Evolutionary conservation across 64 coral and sea anemone species (phyloP), one percentile per base, ranked within the genome.

Genomic region (Trachythela sp.): DNA sequence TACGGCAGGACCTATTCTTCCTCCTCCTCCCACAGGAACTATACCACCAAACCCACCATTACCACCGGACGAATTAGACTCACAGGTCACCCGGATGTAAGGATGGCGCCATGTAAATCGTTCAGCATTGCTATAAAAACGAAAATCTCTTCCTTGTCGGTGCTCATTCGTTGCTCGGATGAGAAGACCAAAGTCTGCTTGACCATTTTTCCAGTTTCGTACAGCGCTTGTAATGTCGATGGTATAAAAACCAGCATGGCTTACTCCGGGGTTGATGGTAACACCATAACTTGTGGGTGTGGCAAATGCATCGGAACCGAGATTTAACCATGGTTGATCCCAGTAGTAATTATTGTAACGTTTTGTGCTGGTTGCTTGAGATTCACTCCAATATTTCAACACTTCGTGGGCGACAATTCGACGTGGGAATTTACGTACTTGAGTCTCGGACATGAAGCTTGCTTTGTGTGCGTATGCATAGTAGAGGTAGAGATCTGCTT

Each of bases 401-500:
- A 88, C 87, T 20, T 20, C 17, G 59, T 88, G 64, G 5, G 36
- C 58, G 27, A 70, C 26, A 2, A 88, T 43, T 11, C 31, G 67
- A 11, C 87, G 87, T 2, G 87, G 29, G 14, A 88, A 18, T 22
- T 5, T 43, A 18, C 33, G 85, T 3, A 15, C 2, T 58, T 58
- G 13, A 8, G 7, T 2, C 48, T 8, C 48, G 6, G 48, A 49
- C 2, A 20, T 3, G 15, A 2, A 90, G 67, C 91, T 92, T 32
- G 85, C 86, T 31, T 90, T 92, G 40, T 95, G 91, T 4, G 94
- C 91, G 38, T 92, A 89, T 22, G 84, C 84, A 52, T 71, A 95
- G n/a, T 95, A 92, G 32, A 95, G 36, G 30, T 95, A 92, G 88
- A 95, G 92, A 40, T 92, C 92, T 24, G 91, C 91, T 70, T 54